phyloP scores from a whole-genome alignment of 1,140 invertebrate genomes.

The Brachionus plicatilis region DNA sequence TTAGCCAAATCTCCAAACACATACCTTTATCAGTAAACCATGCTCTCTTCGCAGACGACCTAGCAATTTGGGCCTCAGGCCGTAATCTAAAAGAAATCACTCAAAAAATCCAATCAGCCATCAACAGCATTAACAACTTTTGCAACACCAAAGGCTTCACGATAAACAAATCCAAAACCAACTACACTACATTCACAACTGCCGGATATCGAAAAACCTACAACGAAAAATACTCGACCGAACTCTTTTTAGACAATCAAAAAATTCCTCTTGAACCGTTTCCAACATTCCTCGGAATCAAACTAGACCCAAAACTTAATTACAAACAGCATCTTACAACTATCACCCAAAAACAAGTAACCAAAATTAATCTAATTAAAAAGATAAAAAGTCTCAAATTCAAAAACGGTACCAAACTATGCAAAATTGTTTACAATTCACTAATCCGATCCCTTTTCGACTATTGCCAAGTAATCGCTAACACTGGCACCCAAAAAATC shows the following conservation, averaged over 20 bases:
- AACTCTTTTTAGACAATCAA: not conserved
- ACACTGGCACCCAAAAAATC: not conserved
- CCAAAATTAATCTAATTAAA: not conserved
- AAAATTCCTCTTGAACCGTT: not conserved
- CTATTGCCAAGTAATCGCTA: not conserved
- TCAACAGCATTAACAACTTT: too few relatives aligned
- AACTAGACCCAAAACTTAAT: not conserved
- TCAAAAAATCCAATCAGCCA: too few relatives aligned
- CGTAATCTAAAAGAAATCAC: too few relatives aligned
- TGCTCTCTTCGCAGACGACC: not conserved
- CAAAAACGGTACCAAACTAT: not conserved
- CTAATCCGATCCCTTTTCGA: not conserved
- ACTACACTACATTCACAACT: not conserved
- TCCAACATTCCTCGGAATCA: not conserved
- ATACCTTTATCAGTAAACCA: not conserved
- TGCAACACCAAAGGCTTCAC: too few relatives aligned
- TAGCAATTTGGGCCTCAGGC: too few relatives aligned
- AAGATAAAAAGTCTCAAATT: not conserved
- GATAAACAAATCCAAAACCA: not conserved
- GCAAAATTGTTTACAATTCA: not conserved
- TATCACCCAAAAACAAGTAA: not conserved
- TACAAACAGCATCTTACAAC: not conserved
- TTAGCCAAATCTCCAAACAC: not conserved
- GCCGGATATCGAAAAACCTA: not conserved
- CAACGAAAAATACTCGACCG: not conserved